These are phyloP conservation scores for Acronicta psi DNA, from an alignment of 2,888 invertebrate genomes.

Conservation along the genomic window DNA sequence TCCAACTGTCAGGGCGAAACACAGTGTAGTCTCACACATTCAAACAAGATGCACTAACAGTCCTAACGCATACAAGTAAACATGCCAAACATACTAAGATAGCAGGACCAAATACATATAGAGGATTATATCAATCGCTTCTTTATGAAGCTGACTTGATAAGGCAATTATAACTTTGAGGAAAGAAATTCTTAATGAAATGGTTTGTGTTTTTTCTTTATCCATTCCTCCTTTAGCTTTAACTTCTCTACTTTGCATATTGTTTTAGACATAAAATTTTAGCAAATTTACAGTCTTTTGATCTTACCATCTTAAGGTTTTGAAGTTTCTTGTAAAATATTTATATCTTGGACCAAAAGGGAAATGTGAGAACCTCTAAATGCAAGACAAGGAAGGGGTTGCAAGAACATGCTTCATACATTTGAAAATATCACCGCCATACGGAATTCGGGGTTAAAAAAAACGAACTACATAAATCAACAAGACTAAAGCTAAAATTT, in stretches of 20 bases:
- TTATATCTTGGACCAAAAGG: constrained; percentile 52
- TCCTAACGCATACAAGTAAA: constrained; percentile 33
- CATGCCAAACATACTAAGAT: constrained; percentile 44
- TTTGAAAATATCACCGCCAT: constrained; percentile 62
- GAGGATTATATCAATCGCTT: constrained; percentile 9
- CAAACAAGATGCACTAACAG: constrained; percentile 55
- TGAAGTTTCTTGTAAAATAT: constrained; percentile 35
- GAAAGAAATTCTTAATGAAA: constrained; percentile 50
- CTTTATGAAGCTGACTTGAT: constrained; percentile 28
- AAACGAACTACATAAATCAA: constrained; percentile 10
- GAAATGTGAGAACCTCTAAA: constrained; percentile 71
- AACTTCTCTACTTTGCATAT: constrained; percentile 28
- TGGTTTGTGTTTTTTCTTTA: constrained; percentile 28
- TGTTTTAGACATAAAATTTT: constrained; percentile 41
- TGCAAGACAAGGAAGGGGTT: constrained; percentile 61
- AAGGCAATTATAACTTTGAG: constrained; percentile 34
- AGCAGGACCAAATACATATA: constrained; percentile 41
- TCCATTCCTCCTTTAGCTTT: too few relatives aligned
- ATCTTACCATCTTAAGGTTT: constrained; percentile 34
- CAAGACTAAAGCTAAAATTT: constrained; percentile 11
- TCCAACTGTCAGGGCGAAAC: constrained; percentile 92
- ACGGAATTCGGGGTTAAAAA: constrained; percentile 58
- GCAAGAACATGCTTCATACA: constrained; percentile 60
- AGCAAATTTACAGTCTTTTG: constrained; percentile 30
- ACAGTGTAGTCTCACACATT: constrained; percentile 62